Conservation (phyloP, 2,113 vertebrate species). For the Hypomesus transpacificus region DNA sequence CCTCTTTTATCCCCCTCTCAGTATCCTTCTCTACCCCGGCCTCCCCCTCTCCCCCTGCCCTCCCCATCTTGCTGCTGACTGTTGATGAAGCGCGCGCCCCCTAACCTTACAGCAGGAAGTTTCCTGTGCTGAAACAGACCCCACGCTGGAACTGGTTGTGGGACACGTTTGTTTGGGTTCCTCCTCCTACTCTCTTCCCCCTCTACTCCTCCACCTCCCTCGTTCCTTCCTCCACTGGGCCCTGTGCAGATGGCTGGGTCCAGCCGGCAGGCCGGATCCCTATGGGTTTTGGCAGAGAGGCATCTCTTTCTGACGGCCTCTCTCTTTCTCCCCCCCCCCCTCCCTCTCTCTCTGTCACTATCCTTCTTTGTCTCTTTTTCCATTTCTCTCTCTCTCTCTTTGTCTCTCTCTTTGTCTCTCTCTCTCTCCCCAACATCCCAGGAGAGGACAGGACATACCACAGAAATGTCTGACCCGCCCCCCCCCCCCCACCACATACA, state of each 20-base stretch:
- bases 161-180: conserved; percentile 72
- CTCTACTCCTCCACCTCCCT: conserved; percentile 37
- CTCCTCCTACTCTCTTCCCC: conserved; percentile 25
- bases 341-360: conserved; percentile 29
- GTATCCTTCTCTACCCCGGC: not conserved
- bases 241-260: conserved; percentile 63
- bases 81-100: conserved; percentile 49
- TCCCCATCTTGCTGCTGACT: conserved; percentile 29
- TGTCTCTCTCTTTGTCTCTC: not conserved
- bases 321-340: not conserved
- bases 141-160: conserved; percentile 77
- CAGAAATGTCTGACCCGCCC: conserved; percentile 41
- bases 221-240: conserved; percentile 64
- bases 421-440: no score
- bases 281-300: conserved; percentile 57
- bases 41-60: conserved; percentile 8
- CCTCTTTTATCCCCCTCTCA: conserved; percentile 4
- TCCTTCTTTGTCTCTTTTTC: no score
- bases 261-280: conserved; percentile 60
- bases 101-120: conserved; percentile 80
- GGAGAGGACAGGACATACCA: conserved; percentile 52
- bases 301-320: no score
- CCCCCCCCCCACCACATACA: conserved; percentile 14
- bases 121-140: conserved; percentile 87
- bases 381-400: not conserved